Conservation (phyloP, 1,140 invertebrate genomes). For the Nasonia vitripennis region DNA sequence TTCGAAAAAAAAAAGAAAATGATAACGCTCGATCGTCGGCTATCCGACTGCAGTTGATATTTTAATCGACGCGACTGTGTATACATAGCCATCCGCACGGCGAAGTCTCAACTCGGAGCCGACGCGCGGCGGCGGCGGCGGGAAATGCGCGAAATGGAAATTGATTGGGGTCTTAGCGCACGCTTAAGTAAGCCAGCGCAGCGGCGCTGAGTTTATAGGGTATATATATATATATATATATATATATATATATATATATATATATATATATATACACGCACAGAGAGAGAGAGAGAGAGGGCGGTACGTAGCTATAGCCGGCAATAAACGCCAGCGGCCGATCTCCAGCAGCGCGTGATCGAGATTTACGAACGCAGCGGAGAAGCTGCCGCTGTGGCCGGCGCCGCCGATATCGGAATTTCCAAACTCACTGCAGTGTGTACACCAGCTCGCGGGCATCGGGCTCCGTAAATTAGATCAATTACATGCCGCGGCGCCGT, state of each 20-base stretch:
- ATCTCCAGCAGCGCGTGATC: constrained; percentile 38
- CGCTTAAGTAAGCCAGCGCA: constrained; percentile 36
- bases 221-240: too few species aligned
- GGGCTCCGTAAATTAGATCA: background rate
- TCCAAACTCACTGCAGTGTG: constrained; percentile 4
- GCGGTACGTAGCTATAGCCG: background rate
- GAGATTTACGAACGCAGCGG: constrained; percentile 48
- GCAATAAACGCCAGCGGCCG: constrained; percentile 43
- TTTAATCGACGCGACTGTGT: constrained; percentile 27
- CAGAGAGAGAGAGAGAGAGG: background rate
- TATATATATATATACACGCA: too few species aligned
- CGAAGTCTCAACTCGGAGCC: background rate
- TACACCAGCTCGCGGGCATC: background rate
- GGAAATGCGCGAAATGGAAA: constrained; percentile 46
- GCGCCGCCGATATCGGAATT: constrained; percentile 23
- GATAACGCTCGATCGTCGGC: too few species aligned
- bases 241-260: too few species aligned
- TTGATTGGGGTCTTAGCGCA: constrained; percentile 37
- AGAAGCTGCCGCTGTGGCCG: background rate
- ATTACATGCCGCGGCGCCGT: background rate
- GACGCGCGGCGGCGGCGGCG: background rate
- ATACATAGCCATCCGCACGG: background rate
- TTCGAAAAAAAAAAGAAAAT: too few species aligned
- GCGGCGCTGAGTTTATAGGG: constrained; percentile 8
- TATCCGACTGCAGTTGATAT: background rate